Evolutionary conservation across 1,140 invertebrate genomes (phyloP).

Genomic region (Campoletis sonorensis): DNA sequence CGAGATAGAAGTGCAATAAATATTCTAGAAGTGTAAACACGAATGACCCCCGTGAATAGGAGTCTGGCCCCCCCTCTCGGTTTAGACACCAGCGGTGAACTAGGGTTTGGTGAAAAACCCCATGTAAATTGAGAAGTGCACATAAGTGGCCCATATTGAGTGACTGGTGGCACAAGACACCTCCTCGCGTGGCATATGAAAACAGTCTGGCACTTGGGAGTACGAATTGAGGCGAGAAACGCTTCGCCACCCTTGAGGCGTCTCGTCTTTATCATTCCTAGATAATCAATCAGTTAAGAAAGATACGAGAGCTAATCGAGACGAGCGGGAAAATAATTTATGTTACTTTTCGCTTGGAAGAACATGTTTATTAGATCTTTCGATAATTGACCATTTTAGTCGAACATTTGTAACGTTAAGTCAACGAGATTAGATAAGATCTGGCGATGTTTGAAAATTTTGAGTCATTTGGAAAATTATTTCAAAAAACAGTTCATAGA

Average conservation of each 20-base stretch:
- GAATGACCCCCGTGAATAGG: too few relatives aligned
- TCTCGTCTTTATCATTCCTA: neutral
- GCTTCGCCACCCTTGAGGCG: slow-evolving; percentile 21
- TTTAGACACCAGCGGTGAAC: too few relatives aligned
- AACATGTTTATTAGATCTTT: neutral
- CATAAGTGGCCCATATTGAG: neutral
- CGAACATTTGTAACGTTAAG: neutral
- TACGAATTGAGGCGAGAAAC: neutral
- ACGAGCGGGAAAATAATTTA: slow-evolving; percentile 7
- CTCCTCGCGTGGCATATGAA: neutral
- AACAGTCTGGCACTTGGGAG: neutral
- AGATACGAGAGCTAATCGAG: neutral
- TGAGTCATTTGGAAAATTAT: neutral
- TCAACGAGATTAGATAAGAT: neutral
- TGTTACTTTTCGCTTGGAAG: neutral
- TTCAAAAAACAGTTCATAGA: neutral
- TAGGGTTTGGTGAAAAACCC: too few relatives aligned
- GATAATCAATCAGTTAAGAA: slow-evolving; percentile 15
- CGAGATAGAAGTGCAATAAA: too few relatives aligned
- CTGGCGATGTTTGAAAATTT: neutral
- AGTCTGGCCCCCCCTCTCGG: too few relatives aligned
- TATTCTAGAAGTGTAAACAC: too few relatives aligned
- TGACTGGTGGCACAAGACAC: neutral
- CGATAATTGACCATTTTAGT: neutral
- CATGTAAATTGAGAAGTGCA: neutral